Percentiles rank a stretch among this genome's conserved stretches.
Conservation (phyloP, 2,888 invertebrate species). For the Phania funesta region DNA sequence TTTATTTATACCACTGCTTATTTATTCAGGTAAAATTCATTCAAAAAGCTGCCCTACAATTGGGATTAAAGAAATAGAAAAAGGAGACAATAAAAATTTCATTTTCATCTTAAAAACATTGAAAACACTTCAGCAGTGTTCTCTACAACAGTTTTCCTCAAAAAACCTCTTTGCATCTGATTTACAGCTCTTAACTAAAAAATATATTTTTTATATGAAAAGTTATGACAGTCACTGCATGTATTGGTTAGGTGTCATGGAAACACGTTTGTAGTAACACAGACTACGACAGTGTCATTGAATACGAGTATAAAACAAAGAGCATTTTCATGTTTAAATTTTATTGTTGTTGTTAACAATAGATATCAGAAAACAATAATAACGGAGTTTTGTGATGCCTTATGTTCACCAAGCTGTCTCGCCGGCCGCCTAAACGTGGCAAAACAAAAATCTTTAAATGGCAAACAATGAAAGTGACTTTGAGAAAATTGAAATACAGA, state of each 20-base stretch:
- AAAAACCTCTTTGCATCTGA: too few species aligned
- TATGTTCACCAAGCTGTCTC: slow-evolving; percentile 20
- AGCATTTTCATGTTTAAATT: background rate
- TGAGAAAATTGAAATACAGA: slow-evolving; percentile 11
- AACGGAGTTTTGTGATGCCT: slow-evolving; percentile 45
- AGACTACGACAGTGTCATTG: slow-evolving; percentile 5
- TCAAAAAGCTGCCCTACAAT: too few species aligned
- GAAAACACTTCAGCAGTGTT: too few species aligned
- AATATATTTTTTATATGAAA: too few species aligned
- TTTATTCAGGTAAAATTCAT: too few species aligned
- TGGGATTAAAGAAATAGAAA: too few species aligned
- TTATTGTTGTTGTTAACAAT: slow-evolving; percentile 28
- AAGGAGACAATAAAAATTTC: too few species aligned
- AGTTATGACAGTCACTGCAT: slow-evolving; percentile 1
- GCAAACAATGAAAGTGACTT: slow-evolving; percentile 56
- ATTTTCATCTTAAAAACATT: too few species aligned
- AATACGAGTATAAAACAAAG: slow-evolving; percentile 46
- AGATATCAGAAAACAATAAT: slow-evolving; percentile 6
- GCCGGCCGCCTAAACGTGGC: slow-evolving; percentile 24
- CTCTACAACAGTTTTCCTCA: too few species aligned
- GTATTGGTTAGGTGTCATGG: background rate
- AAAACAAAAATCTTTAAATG: slow-evolving; percentile 41
- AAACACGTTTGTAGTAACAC: slow-evolving; percentile 10
- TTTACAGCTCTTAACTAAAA: too few species aligned
- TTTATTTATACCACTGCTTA: too few species aligned